These are phyloP conservation scores for Eumacrocentrus americanus DNA, from an alignment of 2,888 invertebrate species.

Conservation along the genomic window DNA sequence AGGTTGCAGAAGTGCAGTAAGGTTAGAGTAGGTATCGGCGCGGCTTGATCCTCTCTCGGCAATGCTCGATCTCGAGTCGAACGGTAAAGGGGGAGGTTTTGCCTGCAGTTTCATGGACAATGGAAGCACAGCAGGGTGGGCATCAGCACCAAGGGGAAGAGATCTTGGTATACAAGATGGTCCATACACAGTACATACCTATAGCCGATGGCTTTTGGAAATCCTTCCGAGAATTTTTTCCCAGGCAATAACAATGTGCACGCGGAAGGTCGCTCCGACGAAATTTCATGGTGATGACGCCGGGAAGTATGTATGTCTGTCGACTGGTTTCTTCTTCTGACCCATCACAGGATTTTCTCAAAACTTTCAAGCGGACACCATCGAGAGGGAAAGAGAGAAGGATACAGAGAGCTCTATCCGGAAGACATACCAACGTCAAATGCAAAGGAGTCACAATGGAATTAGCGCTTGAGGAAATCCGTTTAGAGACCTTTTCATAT, in stretches of 20 bases:
- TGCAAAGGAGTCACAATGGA: conserved; percentile 46
- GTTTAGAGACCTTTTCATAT: too few species aligned
- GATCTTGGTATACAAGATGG: not conserved
- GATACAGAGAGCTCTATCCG: not conserved
- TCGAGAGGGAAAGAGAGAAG: not conserved
- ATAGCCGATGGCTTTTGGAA: conserved; percentile 41
- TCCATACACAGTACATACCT: conserved; percentile 24
- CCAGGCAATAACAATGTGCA: conserved; percentile 30
- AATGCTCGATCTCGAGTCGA: not conserved
- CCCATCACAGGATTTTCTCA: conserved; percentile 1
- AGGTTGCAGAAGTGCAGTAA: not conserved
- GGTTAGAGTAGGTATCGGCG: not conserved
- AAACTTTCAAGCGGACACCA: conserved; percentile 1
- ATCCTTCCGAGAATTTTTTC: conserved; percentile 57
- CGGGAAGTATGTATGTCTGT: not conserved
- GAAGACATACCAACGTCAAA: conserved; percentile 10
- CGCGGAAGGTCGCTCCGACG: conserved; percentile 13
- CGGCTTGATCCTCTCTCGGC: not conserved
- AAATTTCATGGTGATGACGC: not conserved
- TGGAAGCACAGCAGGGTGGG: conserved; percentile 44
- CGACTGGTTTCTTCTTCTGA: conserved; percentile 1
- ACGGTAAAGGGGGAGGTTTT: not conserved
- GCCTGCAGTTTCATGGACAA: conserved; percentile 40
- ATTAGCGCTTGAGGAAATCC: conserved; percentile 56
- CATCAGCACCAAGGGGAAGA: not conserved